A percentile compares a stretch with the other conserved stretches of the same genome.
phyloP scores from a whole-genome alignment of 2,797 vertebrate species.

The Apodemus agrarius region DNA sequence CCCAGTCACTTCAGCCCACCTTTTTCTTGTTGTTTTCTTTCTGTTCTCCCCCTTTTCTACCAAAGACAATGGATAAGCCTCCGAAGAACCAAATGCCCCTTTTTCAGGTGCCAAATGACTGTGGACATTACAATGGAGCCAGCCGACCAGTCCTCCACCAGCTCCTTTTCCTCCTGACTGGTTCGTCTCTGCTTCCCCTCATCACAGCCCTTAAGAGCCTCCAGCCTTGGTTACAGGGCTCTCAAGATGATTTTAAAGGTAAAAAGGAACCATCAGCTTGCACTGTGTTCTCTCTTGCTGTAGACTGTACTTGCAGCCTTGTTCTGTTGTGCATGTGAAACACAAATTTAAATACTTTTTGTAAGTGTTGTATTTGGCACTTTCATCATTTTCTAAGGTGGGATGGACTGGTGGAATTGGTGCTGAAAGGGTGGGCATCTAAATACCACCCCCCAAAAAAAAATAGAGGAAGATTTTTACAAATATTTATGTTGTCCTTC shows the following conservation, averaged over 20 bases:
- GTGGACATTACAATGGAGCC: not conserved
- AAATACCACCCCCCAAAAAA: not conserved
- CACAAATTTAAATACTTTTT: not conserved
- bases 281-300: not conserved
- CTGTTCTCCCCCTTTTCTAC: not conserved
- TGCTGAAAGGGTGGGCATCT: not conserved
- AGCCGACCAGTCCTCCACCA: accelerated
- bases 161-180: not conserved
- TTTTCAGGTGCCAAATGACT: not conserved
- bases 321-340: not conserved
- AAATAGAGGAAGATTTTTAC: not conserved
- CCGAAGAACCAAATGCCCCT: not conserved
- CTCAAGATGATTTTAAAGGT: not conserved
- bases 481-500: not conserved
- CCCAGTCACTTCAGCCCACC: not conserved
- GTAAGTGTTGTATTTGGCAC: not conserved
- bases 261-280: not conserved
- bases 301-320: not conserved
- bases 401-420: not conserved
- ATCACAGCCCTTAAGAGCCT: not conserved
- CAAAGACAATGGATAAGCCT: not conserved
- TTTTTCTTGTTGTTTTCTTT: not conserved
- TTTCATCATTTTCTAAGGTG: not conserved
- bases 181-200: not conserved
- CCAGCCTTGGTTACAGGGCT: not conserved